Conservation (phyloP, 2,797 vertebrate species). For the Lithobates pipiens region DNA sequence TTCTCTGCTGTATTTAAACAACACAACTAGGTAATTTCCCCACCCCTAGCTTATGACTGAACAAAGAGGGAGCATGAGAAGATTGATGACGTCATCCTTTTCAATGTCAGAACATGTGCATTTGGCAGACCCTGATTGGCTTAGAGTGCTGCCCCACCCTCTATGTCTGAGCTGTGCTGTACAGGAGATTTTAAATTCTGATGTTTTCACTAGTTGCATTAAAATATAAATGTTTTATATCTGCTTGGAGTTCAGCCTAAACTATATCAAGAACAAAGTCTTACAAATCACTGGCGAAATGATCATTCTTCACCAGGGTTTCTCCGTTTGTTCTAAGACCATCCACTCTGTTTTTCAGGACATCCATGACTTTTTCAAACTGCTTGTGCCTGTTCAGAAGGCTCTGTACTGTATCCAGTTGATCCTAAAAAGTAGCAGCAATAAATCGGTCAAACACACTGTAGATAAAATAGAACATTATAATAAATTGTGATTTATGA, state of each 20-base stretch:
- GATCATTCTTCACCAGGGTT: conserved; percentile 72
- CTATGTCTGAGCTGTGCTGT: too few relatives aligned
- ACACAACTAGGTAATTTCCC: background rate
- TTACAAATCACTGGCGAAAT: conserved; percentile 72
- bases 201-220: too few relatives aligned
- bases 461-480: too few relatives aligned
- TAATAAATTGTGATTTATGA: too few relatives aligned
- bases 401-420: conserved; percentile 78
- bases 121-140: too few relatives aligned
- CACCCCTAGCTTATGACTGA: background rate
- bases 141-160: too few relatives aligned
- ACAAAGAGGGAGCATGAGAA: background rate
- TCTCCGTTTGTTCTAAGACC: conserved; percentile 73
- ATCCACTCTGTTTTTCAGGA: conserved; percentile 74
- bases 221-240: too few relatives aligned
- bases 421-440: conserved; percentile 75
- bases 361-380: conserved; percentile 77
- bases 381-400: conserved; percentile 84
- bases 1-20: background rate
- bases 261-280: background rate
- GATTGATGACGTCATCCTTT: background rate
- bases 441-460: background rate
- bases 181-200: too few relatives aligned
- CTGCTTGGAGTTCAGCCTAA: background rate
- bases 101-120: too few relatives aligned